Percentiles rank a stretch among this genome's conserved stretches.
Evolutionary conservation across 2,888 invertebrate species (phyloP).

Genomic region (Acronicta aceris): DNA sequence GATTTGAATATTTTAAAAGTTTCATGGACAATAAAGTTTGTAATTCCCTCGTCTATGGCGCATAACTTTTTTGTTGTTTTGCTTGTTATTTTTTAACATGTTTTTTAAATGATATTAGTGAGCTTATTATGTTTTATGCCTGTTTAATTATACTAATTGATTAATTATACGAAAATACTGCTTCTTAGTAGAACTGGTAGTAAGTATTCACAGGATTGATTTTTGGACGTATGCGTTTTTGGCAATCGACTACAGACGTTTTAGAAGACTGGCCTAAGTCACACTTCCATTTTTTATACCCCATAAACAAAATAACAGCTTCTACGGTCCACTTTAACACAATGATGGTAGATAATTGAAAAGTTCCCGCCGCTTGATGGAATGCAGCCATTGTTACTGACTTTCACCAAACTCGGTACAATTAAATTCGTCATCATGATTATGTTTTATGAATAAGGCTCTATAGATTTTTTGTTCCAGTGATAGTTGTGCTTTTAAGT

Average conservation of each 20-base stretch:
- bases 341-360: conserved; percentile 57
- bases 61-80: conserved; percentile 27
- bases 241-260: no score
- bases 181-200: neutral
- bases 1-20: conserved; percentile 52
- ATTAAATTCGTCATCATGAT: conserved; percentile 58
- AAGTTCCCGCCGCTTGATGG: conserved; percentile 48
- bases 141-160: neutral
- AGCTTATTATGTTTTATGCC: conserved; percentile 5
- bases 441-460: conserved; percentile 40
- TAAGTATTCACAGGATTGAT: no score
- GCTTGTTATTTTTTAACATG: conserved; percentile 24
- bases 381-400: conserved; percentile 55
- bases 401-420: conserved; percentile 55
- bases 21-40: conserved; percentile 49
- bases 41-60: conserved; percentile 44
- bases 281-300: conserved; percentile 6
- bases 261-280: conserved; percentile 8
- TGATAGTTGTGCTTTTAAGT: conserved; percentile 14
- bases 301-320: conserved; percentile 52
- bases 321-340: conserved; percentile 54
- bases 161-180: conserved; percentile 1
- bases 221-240: no score
- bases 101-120: conserved; percentile 10
- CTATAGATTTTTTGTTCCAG: conserved; percentile 13